Base-by-base conservation (phyloP, 2,888 invertebrate genomes). In the Tetragnatha montana region DNA sequence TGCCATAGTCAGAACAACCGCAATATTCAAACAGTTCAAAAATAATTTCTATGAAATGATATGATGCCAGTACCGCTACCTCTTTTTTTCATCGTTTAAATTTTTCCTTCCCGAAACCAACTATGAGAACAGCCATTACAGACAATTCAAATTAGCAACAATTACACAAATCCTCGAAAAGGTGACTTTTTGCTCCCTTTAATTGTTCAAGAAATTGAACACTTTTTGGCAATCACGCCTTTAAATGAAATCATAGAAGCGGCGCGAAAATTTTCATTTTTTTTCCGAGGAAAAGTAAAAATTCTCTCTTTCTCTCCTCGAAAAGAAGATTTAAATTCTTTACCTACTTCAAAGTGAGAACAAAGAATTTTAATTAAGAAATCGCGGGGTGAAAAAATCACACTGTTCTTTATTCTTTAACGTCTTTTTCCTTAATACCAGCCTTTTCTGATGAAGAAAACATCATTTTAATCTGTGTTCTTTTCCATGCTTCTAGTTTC, bases 321-420 rank as follows among this genome's bases (percentile, higher is more conserved):
- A 7, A 60, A 60, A 60, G 50, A 78, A 22, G 8, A 22, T 8
- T 78, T 22, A 60, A 78, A 68, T 78, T 78, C 78, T 78, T 78
- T 22, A 78, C 22, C 14, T 60, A 68, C 78, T 78, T 78, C 78
- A 78, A 78, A 60, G 60, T 22, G 22, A 78, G 78, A 78, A 78
- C 78, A 78, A 78, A 78, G 60, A 78, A 78, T 78, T 78, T 60
- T 78, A 78, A 78, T 78, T 78, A 78, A 78, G 68, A 78, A 21
- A 78, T 60, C 35, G 17, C 17, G 14, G 0, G 60, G 17, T 4
- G 60, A 51, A 22, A 21, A 78, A 78, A 60, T 68, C 7, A 60
- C 14, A 60, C 14, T 17, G 60, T 12, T 17, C 12, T 60, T 60
- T 14, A 51, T 60, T 78, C 60, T 60, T 60, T 10, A 49, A 8